Conservation (phyloP, 2,888 invertebrate genomes). For the Acronicta alni region DNA sequence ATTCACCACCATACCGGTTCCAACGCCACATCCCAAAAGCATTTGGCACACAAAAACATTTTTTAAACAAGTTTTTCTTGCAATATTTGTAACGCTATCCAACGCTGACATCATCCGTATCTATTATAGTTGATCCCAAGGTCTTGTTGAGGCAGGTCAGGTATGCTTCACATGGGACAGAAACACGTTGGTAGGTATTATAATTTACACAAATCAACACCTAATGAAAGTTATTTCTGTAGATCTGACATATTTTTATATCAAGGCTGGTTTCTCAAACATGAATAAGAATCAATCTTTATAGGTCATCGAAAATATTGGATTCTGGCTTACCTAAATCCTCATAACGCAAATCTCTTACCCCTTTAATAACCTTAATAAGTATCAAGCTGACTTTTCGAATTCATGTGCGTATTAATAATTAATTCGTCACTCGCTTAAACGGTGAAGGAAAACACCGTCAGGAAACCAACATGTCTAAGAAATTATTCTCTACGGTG, state of each 20-base stretch:
- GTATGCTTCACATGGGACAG: slow-evolving; percentile 31
- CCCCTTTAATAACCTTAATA: too few relatives aligned
- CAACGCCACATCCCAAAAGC: slow-evolving; percentile 1
- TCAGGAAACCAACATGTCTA: too few relatives aligned
- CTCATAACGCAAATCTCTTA: too few relatives aligned
- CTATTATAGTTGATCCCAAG: slow-evolving; percentile 43
- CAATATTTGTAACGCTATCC: slow-evolving; percentile 18
- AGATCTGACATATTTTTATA: neutral
- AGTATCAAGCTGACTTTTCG: too few relatives aligned
- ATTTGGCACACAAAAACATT: slow-evolving; percentile 15
- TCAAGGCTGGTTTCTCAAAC: neutral
- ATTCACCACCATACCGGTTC: slow-evolving; percentile 7
- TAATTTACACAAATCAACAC: neutral
- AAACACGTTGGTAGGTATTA: slow-evolving; percentile 17
- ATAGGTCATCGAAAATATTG: too few relatives aligned
- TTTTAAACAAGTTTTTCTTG: slow-evolving; percentile 7
- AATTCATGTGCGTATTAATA: too few relatives aligned
- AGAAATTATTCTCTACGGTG: too few relatives aligned
- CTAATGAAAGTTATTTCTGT: neutral
- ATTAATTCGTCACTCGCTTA: too few relatives aligned
- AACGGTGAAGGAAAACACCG: too few relatives aligned
- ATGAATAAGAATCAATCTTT: neutral
- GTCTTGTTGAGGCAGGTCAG: slow-evolving; percentile 49
- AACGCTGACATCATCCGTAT: slow-evolving; percentile 34
- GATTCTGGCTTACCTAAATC: too few relatives aligned